Base-by-base conservation (phyloP, 2,797 vertebrate species). In the Etheostoma perlongum region DNA sequence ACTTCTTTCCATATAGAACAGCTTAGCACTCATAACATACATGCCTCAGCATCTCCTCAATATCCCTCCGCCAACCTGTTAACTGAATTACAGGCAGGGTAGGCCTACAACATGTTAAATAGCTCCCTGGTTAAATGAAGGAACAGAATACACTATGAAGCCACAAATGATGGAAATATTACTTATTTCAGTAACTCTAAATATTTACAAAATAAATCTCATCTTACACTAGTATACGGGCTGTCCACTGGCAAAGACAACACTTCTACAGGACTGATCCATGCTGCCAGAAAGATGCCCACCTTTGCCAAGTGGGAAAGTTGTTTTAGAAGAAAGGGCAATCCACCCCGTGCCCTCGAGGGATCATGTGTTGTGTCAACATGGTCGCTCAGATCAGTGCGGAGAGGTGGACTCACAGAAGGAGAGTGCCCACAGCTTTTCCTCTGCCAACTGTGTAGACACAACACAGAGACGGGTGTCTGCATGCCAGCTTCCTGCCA, bases 301-400 rank as follows among this genome's bases (percentile, higher is more conserved):
- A 2, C 58, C 76, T 69, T 79, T 92, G 90, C 88, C 90, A 92
- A 80, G 68, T 68, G 75, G 19, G 46, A 42, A 25, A 72, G 77
- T 81, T 88, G 88, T 86, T 94, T 88, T 85, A 83, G 66, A 83
- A 61, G 61, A 82, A 60, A 84, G 58, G 74, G 58, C 27, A 69
- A 16, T 68, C 65, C 60, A 42, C 47, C 44, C 70, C 25, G 46
- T 27, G 58, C 60, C 72, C 68, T 66, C 49, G 47, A 61, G 70
- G 82, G 77, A 84, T 88, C 79, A 91, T 81, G 78, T 81, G 78
- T 84, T 86, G 81, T 91, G 79, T 93, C 91, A 93, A 91, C 88
- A 91, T 18, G 69, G 74, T 30, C 63, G 55, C 54, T 65, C 48
- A 42, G 69, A 77, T 80, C 40, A 52, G 62, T 79, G 72, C 77